Percentiles rank a stretch among this genome's conserved stretches.
phyloP scores from a whole-genome alignment of 1,140 invertebrate species.

The Mya arenaria region DNA sequence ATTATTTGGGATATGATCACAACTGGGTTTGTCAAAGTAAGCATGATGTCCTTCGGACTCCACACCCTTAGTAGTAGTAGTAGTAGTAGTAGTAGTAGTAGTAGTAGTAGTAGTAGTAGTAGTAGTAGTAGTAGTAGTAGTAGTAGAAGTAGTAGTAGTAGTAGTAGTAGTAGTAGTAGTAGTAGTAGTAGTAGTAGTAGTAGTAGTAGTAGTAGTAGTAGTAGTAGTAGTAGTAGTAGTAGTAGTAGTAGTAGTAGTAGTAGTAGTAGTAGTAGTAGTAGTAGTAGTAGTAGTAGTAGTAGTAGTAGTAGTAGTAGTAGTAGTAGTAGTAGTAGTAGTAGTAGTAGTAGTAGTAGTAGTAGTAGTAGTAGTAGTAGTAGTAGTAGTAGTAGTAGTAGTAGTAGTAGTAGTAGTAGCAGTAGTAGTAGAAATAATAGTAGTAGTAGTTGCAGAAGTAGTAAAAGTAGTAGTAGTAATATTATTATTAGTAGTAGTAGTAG shows the following conservation, averaged over 20 bases:
- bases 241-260: slow-evolving; percentile 41
- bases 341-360: slow-evolving; percentile 39
- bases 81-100: slow-evolving; percentile 36
- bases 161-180: slow-evolving; percentile 40
- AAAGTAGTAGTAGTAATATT: not conserved
- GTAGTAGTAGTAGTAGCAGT: slow-evolving; percentile 40
- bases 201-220: slow-evolving; percentile 23
- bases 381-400: slow-evolving; percentile 43
- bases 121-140: slow-evolving; percentile 42
- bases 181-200: slow-evolving; percentile 26
- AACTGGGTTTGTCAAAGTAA: too few relatives aligned
- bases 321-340: slow-evolving; percentile 37
- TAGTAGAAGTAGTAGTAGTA: slow-evolving; percentile 35
- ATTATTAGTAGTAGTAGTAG: slow-evolving; percentile 9
- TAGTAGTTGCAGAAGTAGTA: slow-evolving; percentile 19
- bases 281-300: slow-evolving; percentile 41
- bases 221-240: slow-evolving; percentile 41
- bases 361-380: slow-evolving; percentile 43
- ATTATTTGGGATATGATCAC: too few relatives aligned
- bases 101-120: slow-evolving; percentile 38
- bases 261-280: slow-evolving; percentile 41
- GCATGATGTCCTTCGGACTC: too few relatives aligned
- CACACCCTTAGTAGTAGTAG: slow-evolving; percentile 26
- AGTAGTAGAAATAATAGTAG: slow-evolving; percentile 33
- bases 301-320: slow-evolving; percentile 43